These are phyloP conservation scores for Allolobophora icterica DNA, from an alignment of 2,888 invertebrate genomes.

Conservation along the genomic window DNA sequence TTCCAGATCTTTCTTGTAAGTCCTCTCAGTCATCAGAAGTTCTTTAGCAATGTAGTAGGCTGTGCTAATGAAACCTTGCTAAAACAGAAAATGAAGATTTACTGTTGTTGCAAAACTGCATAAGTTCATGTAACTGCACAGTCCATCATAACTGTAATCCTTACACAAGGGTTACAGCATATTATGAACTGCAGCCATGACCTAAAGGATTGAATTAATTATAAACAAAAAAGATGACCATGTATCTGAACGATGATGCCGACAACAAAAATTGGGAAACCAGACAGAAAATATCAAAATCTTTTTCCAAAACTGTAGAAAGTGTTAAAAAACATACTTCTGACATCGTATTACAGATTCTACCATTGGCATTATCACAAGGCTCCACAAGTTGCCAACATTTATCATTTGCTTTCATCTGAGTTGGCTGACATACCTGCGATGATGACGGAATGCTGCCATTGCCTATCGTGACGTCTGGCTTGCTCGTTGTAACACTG, in stretches of 20 bases:
- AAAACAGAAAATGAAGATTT: not conserved
- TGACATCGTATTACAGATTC: not conserved
- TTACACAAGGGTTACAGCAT: not conserved
- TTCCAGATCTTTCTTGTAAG: conserved; percentile 91
- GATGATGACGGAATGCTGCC: conserved; percentile 21
- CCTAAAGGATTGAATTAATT: not conserved
- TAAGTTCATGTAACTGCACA: not conserved
- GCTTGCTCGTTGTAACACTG: not conserved
- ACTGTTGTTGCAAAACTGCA: not conserved
- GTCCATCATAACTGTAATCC: not conserved
- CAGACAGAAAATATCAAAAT: not conserved
- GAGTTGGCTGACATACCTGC: not conserved
- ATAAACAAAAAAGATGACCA: not conserved
- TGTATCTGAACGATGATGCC: not conserved
- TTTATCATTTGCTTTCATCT: not conserved
- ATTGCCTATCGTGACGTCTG: not conserved
- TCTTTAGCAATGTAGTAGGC: conserved; percentile 27
- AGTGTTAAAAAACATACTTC: not conserved
- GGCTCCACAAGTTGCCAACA: not conserved
- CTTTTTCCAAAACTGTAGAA: not conserved
- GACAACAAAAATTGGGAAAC: not conserved
- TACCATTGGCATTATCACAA: not conserved
- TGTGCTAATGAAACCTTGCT: not conserved
- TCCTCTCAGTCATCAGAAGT: conserved; percentile 74
- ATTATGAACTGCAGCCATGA: no score